Evolutionary conservation across 2,113 vertebrate species (phyloP).

Genomic region (Oreamnos americanus): DNA sequence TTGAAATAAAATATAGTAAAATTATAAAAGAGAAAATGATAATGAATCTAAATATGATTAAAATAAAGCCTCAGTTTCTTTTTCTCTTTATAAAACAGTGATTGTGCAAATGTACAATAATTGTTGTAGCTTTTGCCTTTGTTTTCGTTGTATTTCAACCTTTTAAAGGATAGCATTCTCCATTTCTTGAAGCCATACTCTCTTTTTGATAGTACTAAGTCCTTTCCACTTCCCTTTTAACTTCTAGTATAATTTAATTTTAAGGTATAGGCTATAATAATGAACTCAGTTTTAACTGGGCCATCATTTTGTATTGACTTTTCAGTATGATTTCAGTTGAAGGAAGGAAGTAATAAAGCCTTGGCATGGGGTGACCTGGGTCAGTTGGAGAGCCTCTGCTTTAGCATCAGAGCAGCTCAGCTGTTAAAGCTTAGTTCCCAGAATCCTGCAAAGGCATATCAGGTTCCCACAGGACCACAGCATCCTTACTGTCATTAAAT

Average conservation of each 20-base stretch:
- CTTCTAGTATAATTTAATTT: neutral
- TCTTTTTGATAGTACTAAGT: neutral
- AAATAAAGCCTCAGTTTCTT: neutral
- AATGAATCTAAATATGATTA: neutral
- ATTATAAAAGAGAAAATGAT: neutral
- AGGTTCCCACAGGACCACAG: neutral
- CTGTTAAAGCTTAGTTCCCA: neutral
- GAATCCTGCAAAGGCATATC: neutral
- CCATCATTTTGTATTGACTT: neutral
- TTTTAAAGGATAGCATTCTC: neutral
- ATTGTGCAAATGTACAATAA: neutral
- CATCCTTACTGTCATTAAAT: neutral
- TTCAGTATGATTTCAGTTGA: neutral
- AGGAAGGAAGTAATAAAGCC: neutral
- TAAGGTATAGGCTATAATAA: neutral
- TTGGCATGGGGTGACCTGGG: neutral
- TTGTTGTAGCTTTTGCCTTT: neutral
- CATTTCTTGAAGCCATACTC: neutral
- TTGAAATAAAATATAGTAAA: slow-evolving; percentile 14
- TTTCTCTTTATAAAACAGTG: neutral
- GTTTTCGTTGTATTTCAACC: neutral
- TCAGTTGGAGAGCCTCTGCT: neutral
- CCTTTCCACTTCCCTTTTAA: neutral
- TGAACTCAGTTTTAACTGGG: neutral
- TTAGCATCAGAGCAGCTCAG: neutral